Conservation (phyloP, 2,888 invertebrate genomes). For the Candidula unifasciata region DNA sequence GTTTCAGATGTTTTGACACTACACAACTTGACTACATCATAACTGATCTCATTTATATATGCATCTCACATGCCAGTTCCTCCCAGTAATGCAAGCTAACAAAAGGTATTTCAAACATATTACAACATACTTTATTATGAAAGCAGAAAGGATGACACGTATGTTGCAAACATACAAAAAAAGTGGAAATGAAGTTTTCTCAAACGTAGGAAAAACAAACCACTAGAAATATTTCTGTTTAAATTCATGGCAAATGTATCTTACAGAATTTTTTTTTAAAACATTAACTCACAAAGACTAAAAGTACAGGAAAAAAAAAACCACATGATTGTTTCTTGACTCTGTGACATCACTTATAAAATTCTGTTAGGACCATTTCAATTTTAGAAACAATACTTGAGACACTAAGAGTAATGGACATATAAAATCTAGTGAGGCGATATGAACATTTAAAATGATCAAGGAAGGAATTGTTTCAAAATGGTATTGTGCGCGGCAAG, state of each 20-base stretch:
- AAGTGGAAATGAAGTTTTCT: conserved; percentile 32
- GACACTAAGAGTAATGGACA: no score
- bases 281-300: neutral
- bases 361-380: no score
- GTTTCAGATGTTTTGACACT: no score
- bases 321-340: neutral
- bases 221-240: neutral
- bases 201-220: conserved; percentile 24
- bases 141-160: conserved; percentile 45
- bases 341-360: no score
- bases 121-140: conserved; percentile 51
- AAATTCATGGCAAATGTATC: neutral
- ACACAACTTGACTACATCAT: no score
- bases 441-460: no score
- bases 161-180: neutral
- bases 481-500: no score
- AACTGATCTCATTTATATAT: no score
- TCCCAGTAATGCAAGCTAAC: neutral
- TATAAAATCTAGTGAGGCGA: no score
- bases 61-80: neutral
- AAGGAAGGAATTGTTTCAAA: no score
- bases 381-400: no score
- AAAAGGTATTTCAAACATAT: conserved; percentile 1
- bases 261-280: conserved; percentile 4
- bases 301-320: neutral